Evolutionary conservation across 1,140 invertebrate genomes (phyloP), one percentile per base, ranked within the genome.

Genomic region (Zaprionus davidi): DNA sequence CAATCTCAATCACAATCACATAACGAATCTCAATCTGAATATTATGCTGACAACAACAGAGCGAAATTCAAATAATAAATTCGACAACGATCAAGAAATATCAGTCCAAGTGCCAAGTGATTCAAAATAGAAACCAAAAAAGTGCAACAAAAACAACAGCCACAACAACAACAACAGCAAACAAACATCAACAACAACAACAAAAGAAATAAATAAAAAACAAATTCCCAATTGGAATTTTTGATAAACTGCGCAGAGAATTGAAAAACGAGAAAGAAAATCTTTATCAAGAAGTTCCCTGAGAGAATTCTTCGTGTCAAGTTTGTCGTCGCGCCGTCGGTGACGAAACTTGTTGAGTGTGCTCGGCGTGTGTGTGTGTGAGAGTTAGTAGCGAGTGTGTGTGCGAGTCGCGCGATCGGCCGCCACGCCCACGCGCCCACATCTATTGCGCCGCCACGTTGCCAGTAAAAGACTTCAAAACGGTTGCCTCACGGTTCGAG

Each of bases 401-500:
- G 67, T 70, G 68, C 26, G 44, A 46, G 67, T 60, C 44, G 38
- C 46, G 49, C 53, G 20, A 64, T 64, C 59, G 51, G 26, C 58
- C 36, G 56, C 56, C 71, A 68, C 71, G 71, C 65, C 71, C 65
- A 69, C 78, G 55, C 31, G 31, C 31, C 31, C 31, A 34, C 31
- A 78, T 90, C 82, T 80, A 46, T 12, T 28, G 63, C 68, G 78
- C 71, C 78, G 80, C 91, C 83, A 88, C 88, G 91, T 92, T 85
- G 75, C 73, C 77, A 73, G 71, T 82, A 76, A 92, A 92, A 92
- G 88, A 91, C 91, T 92, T 92, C 91, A 92, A 92, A 70, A 92
- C 91, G 91, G 91, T 92, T 90, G 91, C 91, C 91, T 92, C 91
- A 92, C 88, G 91, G 91, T 92, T 92, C 78, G 91, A 92, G 91